phyloP scores from a whole-genome alignment of 2,888 invertebrate genomes.

The Microplitis deprimator region DNA sequence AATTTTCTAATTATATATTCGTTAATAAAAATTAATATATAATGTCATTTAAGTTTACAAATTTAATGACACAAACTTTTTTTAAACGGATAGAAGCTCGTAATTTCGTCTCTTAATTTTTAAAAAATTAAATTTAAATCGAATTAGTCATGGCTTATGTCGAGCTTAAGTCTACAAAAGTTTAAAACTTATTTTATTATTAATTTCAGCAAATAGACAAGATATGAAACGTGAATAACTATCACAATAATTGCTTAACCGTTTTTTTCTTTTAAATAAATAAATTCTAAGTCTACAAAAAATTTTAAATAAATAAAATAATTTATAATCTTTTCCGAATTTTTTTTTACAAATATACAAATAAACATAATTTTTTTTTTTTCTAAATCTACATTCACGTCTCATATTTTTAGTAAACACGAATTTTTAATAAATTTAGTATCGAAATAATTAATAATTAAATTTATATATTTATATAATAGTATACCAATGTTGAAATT shows the following conservation, averaged over 20 bases:
- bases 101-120: too few species aligned
- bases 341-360: not conserved
- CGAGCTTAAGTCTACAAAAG: too few species aligned
- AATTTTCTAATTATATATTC: too few species aligned
- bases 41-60: too few species aligned
- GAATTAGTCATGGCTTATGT: too few species aligned
- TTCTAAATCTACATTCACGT: constrained; percentile 29
- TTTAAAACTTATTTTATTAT: too few species aligned
- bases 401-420: not conserved
- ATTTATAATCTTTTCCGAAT: not conserved
- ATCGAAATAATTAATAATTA: too few species aligned
- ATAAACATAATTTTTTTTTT: constrained; percentile 2
- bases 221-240: constrained; percentile 27
- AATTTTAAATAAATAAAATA: not conserved
- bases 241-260: constrained; percentile 9
- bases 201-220: constrained; percentile 45
- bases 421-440: too few species aligned
- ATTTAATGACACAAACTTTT: too few species aligned
- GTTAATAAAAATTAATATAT: too few species aligned
- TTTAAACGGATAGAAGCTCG: too few species aligned
- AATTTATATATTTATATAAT: not conserved
- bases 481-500: constrained; percentile 16
- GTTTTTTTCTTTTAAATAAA: not conserved
- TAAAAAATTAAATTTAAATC: too few species aligned
- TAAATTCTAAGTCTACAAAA: not conserved